phyloP scores from a whole-genome alignment of 2,797 vertebrate genomes.

The Melopsittacus undulatus region DNA sequence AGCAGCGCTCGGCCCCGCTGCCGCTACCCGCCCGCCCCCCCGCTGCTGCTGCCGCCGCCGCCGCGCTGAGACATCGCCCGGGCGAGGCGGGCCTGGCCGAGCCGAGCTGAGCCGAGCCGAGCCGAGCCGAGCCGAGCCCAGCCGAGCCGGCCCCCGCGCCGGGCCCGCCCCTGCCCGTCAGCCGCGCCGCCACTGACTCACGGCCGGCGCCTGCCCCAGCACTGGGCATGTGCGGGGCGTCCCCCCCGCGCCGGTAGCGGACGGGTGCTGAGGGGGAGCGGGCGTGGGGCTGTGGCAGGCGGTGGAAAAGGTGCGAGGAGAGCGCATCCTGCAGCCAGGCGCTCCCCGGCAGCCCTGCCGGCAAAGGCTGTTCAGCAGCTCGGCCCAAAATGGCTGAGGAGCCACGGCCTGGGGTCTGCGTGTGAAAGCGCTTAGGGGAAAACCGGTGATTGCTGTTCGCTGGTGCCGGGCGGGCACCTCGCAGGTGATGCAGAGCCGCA shows the following conservation, averaged over 20 bases:
- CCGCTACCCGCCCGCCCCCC: neutral
- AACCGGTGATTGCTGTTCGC: rapidly evolving
- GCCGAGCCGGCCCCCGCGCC: neutral
- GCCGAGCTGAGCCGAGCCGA: neutral
- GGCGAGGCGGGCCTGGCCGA: neutral
- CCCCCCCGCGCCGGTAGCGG: too few relatives aligned
- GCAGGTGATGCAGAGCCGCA: rapidly evolving
- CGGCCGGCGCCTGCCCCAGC: neutral
- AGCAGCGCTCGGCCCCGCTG: neutral
- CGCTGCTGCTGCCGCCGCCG: too few relatives aligned
- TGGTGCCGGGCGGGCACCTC: rapidly evolving
- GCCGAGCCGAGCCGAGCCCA: too few relatives aligned
- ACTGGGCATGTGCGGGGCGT: neutral
- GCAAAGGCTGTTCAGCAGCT: neutral
- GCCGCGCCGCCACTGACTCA: constrained; percentile 32
- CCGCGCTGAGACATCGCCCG: constrained; percentile 7
- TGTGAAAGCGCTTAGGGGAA: neutral
- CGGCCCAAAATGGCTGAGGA: neutral
- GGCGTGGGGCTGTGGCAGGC: too few relatives aligned
- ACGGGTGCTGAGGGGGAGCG: rapidly evolving
- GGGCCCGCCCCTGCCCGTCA: constrained; percentile 30
- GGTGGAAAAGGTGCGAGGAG: neutral
- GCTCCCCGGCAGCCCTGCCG: neutral
- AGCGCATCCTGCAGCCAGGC: too few relatives aligned
- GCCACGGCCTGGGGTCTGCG: neutral